These are phyloP conservation scores for Noctua janthina DNA, from an alignment of 2,888 invertebrate genomes.

Conservation along the genomic window DNA sequence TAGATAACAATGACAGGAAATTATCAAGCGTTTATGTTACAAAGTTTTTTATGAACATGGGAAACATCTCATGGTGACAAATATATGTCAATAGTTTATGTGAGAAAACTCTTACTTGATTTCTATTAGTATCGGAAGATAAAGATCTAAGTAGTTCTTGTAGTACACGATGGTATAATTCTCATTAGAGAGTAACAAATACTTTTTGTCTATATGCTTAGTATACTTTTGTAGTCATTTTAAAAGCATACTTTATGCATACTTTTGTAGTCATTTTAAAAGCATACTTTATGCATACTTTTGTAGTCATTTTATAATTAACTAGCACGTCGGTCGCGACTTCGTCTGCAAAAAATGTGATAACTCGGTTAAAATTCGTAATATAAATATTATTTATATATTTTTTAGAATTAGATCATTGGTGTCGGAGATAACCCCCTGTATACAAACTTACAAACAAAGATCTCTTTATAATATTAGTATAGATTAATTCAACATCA, in stretches of 20 bases:
- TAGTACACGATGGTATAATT: not conserved
- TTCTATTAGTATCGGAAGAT: constrained; percentile 13
- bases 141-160: not conserved
- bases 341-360: too few species aligned
- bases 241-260: too few species aligned
- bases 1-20: constrained; percentile 29
- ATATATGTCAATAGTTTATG: constrained; percentile 31
- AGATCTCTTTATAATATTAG: too few species aligned
- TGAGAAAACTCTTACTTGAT: constrained; percentile 38
- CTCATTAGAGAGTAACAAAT: not conserved
- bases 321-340: too few species aligned
- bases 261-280: not conserved
- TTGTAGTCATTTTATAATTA: not conserved
- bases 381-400: too few species aligned
- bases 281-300: not conserved
- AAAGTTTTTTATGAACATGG: constrained; percentile 15
- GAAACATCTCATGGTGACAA: constrained; percentile 15
- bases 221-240: not conserved
- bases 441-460: too few species aligned
- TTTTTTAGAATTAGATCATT: too few species aligned
- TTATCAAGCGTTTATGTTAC: constrained; percentile 17
- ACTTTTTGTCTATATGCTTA: not conserved
- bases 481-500: not conserved
- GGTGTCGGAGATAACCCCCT: too few species aligned
- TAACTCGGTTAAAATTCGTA: too few species aligned